Conservation (phyloP, 2,888 invertebrate genomes). For the Podotricha telesiphe region DNA sequence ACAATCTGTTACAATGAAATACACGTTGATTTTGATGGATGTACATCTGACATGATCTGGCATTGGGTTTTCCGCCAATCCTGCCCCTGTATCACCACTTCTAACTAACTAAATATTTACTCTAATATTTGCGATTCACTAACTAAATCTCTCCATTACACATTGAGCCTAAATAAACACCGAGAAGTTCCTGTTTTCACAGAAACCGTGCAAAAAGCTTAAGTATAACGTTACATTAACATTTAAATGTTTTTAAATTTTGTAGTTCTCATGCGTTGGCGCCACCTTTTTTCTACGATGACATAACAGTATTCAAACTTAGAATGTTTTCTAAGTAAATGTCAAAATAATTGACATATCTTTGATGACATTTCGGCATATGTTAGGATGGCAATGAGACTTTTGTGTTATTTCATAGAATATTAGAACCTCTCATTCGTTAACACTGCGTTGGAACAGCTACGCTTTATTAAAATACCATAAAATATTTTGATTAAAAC, state of each 20-base stretch:
- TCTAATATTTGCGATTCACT: conserved; percentile 59
- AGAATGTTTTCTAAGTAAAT: background rate
- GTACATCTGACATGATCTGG: too few species aligned
- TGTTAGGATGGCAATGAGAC: too few species aligned
- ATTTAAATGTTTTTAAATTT: conserved; percentile 51
- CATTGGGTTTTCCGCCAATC: background rate
- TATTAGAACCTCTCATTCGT: too few species aligned
- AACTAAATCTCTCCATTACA: conserved; percentile 72
- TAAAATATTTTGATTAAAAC: too few species aligned
- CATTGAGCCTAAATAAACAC: conserved; percentile 71
- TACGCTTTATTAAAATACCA: too few species aligned
- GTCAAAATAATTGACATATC: background rate
- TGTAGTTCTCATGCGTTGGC: conserved; percentile 54
- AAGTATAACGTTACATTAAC: conserved; percentile 70
- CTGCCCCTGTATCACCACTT: conserved; percentile 51
- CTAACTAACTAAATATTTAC: conserved; percentile 56
- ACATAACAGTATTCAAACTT: conserved; percentile 2
- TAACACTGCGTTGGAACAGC: too few species aligned
- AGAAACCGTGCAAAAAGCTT: conserved; percentile 69
- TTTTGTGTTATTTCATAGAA: too few species aligned
- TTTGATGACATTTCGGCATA: too few species aligned
- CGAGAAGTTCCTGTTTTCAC: conserved; percentile 71
- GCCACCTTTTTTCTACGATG: conserved; percentile 12
- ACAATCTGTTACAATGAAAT: too few species aligned
- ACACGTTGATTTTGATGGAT: too few species aligned